These are phyloP conservation scores for Eugnorisma glareosa DNA, from an alignment of 2,888 invertebrate species.

Conservation along the genomic window DNA sequence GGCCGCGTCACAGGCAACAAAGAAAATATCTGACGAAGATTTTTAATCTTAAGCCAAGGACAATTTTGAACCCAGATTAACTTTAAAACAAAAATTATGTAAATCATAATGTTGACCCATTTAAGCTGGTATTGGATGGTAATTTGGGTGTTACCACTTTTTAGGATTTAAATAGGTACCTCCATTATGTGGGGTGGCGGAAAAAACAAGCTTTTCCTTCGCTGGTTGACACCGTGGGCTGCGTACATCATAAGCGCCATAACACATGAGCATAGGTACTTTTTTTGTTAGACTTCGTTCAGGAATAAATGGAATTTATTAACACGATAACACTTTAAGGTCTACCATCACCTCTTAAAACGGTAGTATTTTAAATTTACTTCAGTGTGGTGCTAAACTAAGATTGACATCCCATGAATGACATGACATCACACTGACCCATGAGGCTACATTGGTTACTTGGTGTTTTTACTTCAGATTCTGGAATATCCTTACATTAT, in stretches of 20 bases:
- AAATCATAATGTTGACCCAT: constrained; percentile 21
- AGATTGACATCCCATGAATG: background rate
- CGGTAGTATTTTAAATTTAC: background rate
- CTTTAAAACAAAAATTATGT: constrained; percentile 23
- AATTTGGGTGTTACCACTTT: constrained; percentile 3
- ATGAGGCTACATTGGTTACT: background rate
- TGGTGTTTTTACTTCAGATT: background rate
- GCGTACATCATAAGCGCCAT: background rate
- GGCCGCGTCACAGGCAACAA: constrained; percentile 62
- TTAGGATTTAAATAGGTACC: background rate
- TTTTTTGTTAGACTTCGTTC: background rate
- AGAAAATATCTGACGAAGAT: constrained; percentile 41
- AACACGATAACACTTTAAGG: background rate
- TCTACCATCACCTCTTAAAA: background rate
- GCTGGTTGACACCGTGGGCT: background rate
- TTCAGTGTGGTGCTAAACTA: background rate
- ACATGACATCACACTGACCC: background rate
- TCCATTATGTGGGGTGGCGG: background rate
- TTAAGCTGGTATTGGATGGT: background rate
- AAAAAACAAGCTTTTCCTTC: constrained; percentile 3
- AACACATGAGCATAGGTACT: background rate
- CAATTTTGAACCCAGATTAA: constrained; percentile 28
- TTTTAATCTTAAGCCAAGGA: constrained; percentile 37
- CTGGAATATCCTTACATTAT: background rate
- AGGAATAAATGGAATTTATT: background rate